phyloP scores from a whole-genome alignment of 2,888 invertebrate genomes.

The Catocala sponsa region DNA sequence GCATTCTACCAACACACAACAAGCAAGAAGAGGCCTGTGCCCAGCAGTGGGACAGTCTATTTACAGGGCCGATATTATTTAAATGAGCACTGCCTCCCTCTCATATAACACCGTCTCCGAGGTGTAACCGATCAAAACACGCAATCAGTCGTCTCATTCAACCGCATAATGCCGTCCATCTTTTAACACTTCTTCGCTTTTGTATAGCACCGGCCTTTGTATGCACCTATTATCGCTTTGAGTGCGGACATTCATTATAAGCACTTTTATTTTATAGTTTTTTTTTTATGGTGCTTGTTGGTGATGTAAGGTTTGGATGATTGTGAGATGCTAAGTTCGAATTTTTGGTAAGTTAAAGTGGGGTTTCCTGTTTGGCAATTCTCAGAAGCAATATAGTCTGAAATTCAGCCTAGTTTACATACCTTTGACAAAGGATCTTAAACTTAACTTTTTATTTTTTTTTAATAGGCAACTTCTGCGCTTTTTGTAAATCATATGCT shows the following conservation, averaged over 20 bases:
- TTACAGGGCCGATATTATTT: too few species aligned
- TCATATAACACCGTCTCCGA: constrained; percentile 53
- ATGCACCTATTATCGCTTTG: constrained; percentile 58
- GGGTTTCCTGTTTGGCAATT: too few species aligned
- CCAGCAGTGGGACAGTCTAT: too few species aligned
- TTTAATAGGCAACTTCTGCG: too few species aligned
- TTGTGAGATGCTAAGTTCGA: neutral
- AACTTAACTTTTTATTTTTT: too few species aligned
- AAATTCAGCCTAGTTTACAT: too few species aligned
- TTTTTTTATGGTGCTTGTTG: neutral
- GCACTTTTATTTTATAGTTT: constrained; percentile 21
- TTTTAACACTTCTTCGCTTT: constrained; percentile 76
- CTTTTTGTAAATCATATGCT: too few species aligned
- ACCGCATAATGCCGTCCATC: constrained; percentile 74
- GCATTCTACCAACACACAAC: too few species aligned
- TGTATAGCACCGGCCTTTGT: constrained; percentile 63
- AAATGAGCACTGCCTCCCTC: constrained; percentile 9
- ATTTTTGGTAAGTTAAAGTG: too few species aligned
- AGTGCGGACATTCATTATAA: constrained; percentile 42
- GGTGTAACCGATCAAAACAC: constrained; percentile 74
- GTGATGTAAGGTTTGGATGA: neutral
- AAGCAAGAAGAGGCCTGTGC: too few species aligned
- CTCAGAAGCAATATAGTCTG: too few species aligned
- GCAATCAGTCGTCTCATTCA: constrained; percentile 79
- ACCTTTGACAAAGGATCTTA: too few species aligned